Evolutionary conservation across 2,113 vertebrate species (phyloP).

Genomic region (Trachemys scripta): DNA sequence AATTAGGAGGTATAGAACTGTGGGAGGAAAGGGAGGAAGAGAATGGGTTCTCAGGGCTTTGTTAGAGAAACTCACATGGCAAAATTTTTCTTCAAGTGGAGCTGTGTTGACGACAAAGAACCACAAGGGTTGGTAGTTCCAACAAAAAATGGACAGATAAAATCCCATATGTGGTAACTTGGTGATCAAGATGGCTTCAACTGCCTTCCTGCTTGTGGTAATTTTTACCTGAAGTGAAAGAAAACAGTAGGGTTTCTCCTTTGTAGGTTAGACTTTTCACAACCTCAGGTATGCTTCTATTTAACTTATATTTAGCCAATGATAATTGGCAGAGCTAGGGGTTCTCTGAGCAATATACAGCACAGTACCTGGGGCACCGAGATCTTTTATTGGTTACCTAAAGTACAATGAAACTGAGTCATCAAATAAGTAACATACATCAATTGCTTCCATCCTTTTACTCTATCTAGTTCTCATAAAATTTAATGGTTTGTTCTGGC

Average conservation of each 20-base stretch:
- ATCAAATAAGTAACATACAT: background rate
- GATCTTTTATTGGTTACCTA: background rate
- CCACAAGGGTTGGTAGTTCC: background rate
- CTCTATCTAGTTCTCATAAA: background rate
- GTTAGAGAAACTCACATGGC: background rate
- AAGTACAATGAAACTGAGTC: background rate
- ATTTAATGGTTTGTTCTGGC: background rate
- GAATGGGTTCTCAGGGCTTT: background rate
- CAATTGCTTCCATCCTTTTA: background rate
- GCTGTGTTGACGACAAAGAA: background rate
- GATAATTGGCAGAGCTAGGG: background rate
- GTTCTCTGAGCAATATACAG: background rate
- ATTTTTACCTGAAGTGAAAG: background rate
- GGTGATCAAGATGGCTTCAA: background rate
- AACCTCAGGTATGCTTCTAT: background rate
- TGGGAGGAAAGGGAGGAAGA: background rate
- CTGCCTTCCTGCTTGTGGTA: background rate
- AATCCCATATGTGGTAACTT: background rate
- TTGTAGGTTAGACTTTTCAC: background rate
- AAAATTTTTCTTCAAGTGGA: background rate
- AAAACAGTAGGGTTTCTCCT: background rate
- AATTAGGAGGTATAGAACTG: background rate
- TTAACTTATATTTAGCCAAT: background rate
- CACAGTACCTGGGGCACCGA: background rate
- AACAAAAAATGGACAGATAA: accelerated